phyloP scores from a whole-genome alignment of 2,888 invertebrate species.

The Diplazon laetatorius region DNA sequence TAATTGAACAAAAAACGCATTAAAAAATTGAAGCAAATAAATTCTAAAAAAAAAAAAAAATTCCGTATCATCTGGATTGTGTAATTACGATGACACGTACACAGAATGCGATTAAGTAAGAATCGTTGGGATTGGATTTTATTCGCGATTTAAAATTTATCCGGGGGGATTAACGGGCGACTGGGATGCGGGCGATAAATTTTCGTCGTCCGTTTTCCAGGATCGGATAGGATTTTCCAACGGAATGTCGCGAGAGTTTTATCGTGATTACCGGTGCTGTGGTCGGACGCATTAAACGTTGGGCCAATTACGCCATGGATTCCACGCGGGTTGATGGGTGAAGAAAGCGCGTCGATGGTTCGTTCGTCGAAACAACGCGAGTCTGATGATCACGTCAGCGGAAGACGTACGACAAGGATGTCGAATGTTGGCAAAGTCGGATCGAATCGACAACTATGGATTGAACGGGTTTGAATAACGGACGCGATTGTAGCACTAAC shows the following conservation, averaged over 20 bases:
- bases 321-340: neutral
- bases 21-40: no score
- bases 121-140: constrained; percentile 3
- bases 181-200: constrained; percentile 10
- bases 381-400: no score
- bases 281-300: neutral
- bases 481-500: constrained; percentile 28
- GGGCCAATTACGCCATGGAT: constrained; percentile 26
- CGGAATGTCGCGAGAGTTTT: constrained; percentile 30
- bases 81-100: no score
- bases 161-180: constrained; percentile 6
- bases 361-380: no score
- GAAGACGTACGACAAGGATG: neutral
- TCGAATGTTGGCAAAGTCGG: neutral
- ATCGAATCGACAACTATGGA: constrained; percentile 32
- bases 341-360: constrained; percentile 17
- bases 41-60: no score
- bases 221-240: neutral
- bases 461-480: constrained; percentile 49
- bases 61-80: no score
- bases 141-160: neutral
- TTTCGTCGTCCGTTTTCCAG: constrained; percentile 22
- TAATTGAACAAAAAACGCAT: no score
- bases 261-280: constrained; percentile 5
- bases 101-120: neutral